A percentile compares a stretch with the other conserved stretches of the same genome.
phyloP scores from a whole-genome alignment of 2,888 invertebrate species.

The Aelia acuminata region DNA sequence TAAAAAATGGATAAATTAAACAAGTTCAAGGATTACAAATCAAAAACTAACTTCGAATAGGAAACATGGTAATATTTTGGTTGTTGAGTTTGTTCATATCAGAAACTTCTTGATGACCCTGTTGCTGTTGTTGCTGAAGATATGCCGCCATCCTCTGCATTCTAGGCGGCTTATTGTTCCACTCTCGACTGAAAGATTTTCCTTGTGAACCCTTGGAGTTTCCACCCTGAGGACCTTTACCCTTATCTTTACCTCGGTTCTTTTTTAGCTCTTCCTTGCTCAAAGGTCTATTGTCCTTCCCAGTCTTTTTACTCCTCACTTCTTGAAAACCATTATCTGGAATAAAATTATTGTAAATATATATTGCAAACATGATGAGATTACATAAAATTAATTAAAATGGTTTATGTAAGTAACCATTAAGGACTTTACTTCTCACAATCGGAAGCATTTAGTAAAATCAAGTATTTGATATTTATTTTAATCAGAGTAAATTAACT shows the following conservation, averaged over 20 bases:
- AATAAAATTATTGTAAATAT: background rate
- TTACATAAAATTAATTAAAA: background rate
- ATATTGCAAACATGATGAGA: background rate
- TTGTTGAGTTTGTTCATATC: conserved; percentile 67
- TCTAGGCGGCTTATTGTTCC: conserved; percentile 63
- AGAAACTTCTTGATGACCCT: conserved; percentile 67
- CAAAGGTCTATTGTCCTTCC: conserved; percentile 73
- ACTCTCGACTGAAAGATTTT: conserved; percentile 58
- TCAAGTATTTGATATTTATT: no score
- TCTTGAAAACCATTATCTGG: conserved; percentile 81
- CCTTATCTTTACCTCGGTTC: conserved; percentile 69
- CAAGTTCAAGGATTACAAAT: background rate
- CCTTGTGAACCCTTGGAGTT: conserved; percentile 64
- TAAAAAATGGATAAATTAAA: background rate
- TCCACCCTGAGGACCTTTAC: conserved; percentile 69
- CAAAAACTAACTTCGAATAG: conserved; percentile 66
- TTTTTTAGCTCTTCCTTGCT: conserved; percentile 66
- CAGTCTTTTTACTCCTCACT: conserved; percentile 84
- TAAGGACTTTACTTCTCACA: background rate
- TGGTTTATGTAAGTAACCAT: background rate
- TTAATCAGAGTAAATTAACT: no score
- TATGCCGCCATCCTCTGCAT: conserved; percentile 74
- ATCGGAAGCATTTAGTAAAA: no score
- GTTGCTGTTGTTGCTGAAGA: conserved; percentile 71
- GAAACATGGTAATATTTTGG: conserved; percentile 67